Evolutionary conservation across 1,140 invertebrate genomes (phyloP).

Genomic region (Psix sp.): DNA sequence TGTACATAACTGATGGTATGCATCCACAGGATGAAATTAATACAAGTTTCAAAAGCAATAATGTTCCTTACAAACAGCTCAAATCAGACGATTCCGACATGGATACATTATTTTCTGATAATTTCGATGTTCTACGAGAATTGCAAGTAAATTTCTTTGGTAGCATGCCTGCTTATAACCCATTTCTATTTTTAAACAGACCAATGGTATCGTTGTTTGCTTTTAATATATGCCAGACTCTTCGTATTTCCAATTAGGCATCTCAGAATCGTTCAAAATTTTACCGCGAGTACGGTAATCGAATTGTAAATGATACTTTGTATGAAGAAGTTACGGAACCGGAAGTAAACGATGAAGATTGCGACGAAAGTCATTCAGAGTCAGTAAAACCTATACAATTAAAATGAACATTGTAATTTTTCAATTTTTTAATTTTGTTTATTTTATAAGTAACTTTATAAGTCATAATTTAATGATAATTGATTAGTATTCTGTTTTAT

Average conservation of each 20-base stretch:
- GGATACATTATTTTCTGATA: conserved; percentile 18
- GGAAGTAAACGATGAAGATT: conserved; percentile 38
- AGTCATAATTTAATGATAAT: no score
- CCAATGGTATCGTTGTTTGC: no score
- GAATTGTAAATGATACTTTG: conserved; percentile 29
- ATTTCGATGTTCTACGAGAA: conserved; percentile 59
- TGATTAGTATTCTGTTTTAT: no score
- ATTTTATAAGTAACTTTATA: no score
- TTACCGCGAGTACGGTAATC: conserved; percentile 21
- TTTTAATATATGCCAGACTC: conserved; percentile 9
- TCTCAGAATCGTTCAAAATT: conserved; percentile 13
- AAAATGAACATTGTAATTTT: neutral
- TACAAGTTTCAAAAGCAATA: conserved; percentile 1
- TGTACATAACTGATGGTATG: neutral
- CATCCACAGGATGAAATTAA: neutral
- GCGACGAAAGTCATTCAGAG: conserved; percentile 52
- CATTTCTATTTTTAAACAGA: no score
- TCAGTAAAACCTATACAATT: no score
- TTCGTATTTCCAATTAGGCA: conserved; percentile 30
- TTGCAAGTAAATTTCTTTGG: conserved; percentile 66
- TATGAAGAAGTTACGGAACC: conserved; percentile 56
- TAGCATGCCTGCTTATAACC: conserved; percentile 19
- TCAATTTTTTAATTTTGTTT: neutral
- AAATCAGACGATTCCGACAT: conserved; percentile 13
- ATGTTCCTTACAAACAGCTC: conserved; percentile 19